These are phyloP conservation scores for Sturnira hondurensis DNA, from an alignment of 2,113 vertebrate genomes.

Conservation along the genomic window DNA sequence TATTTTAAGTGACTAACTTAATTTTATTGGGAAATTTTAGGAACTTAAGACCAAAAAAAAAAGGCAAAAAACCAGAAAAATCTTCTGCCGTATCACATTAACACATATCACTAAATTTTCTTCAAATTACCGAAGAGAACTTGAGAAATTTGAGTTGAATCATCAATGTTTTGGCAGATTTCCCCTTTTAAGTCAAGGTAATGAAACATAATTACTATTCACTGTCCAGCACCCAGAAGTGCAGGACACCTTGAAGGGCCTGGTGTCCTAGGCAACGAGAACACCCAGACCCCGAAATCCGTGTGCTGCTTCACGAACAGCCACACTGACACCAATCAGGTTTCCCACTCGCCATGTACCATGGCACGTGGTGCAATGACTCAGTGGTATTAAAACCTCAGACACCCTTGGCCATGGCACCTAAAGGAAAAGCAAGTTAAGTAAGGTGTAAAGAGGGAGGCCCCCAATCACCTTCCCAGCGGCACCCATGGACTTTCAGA, in stretches of 20 bases:
- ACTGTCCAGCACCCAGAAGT: neutral
- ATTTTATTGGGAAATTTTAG: neutral
- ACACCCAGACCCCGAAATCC: neutral
- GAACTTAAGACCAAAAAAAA: neutral
- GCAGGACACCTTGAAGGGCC: neutral
- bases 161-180: neutral
- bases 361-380: neutral
- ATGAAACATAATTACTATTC: neutral
- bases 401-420: neutral
- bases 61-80: neutral
- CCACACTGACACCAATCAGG: neutral
- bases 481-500: neutral
- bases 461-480: too few species aligned
- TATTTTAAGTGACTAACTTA: neutral
- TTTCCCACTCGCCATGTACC: neutral
- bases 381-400: neutral
- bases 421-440: neutral
- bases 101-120: neutral
- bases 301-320: neutral
- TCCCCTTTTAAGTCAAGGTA: neutral
- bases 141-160: neutral
- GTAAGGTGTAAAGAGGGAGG: neutral
- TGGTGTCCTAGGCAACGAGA: neutral
- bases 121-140: neutral
- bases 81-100: neutral